Percentiles rank a stretch among this genome's conserved stretches.
Evolutionary conservation across 2,888 invertebrate genomes (phyloP).

Genomic region (Troides oblongomaculatus): DNA sequence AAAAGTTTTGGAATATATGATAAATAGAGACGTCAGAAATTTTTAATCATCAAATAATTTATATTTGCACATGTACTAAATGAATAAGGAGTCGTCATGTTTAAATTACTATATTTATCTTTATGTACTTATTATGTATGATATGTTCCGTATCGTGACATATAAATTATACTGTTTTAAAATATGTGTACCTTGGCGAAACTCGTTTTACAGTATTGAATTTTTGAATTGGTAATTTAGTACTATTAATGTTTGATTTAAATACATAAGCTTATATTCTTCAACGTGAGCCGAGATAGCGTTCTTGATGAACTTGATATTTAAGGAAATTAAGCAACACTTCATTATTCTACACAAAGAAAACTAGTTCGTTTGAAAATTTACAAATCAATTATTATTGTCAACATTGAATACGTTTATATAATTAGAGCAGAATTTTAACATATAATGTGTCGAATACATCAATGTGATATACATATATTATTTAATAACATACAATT

Average conservation of each 20-base stretch:
- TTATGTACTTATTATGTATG: neutral
- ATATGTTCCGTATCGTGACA: neutral
- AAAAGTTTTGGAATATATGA: neutral
- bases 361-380: neutral
- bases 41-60: neutral
- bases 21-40: neutral
- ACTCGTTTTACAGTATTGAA: constrained; percentile 13
- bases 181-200: neutral
- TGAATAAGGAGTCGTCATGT: neutral
- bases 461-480: too few relatives aligned
- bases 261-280: constrained; percentile 21
- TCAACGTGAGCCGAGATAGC: constrained; percentile 7
- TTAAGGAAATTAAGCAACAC: constrained; percentile 15
- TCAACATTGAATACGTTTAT: neutral
- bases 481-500: too few relatives aligned
- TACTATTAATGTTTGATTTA: constrained; percentile 20
- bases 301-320: constrained; percentile 16
- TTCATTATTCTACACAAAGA: constrained; percentile 6
- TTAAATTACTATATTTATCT: neutral
- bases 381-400: neutral
- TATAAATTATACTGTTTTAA: constrained; percentile 9
- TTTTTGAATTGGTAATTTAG: constrained; percentile 16
- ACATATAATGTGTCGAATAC: too few relatives aligned
- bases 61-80: neutral
- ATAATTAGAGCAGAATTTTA: neutral